Evolutionary conservation across 1,140 invertebrate genomes (phyloP).

Genomic region (Drosophila saltans): DNA sequence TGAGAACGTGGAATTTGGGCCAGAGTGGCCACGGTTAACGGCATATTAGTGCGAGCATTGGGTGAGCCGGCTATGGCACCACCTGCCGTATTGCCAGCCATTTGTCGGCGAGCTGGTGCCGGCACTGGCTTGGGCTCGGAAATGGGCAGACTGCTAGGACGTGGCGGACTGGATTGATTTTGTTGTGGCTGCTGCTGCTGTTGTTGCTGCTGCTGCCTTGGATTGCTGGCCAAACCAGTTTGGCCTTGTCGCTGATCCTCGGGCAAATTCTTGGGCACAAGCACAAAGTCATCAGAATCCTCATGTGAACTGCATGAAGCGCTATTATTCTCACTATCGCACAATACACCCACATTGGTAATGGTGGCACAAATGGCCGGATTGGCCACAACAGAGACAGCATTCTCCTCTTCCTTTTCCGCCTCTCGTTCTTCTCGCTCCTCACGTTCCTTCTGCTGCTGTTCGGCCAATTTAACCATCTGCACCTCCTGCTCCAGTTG

Average conservation of each 20-base stretch:
- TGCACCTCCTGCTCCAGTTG: slow-evolving; percentile 71
- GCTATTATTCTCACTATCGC: slow-evolving; percentile 84
- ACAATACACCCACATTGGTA: slow-evolving; percentile 79
- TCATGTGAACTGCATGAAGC: slow-evolving; percentile 87
- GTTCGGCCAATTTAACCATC: slow-evolving; percentile 66
- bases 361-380: slow-evolving; percentile 81
- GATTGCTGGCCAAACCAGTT: slow-evolving; percentile 23
- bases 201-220: slow-evolving; percentile 26
- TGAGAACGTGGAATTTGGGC: slow-evolving; percentile 89
- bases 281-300: slow-evolving; percentile 91
- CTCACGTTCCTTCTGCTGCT: slow-evolving; percentile 64
- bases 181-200: slow-evolving; percentile 51
- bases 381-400: slow-evolving; percentile 79
- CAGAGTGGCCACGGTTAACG: slow-evolving; percentile 58
- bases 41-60: slow-evolving; percentile 23
- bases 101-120: slow-evolving; percentile 85
- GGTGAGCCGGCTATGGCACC: slow-evolving; percentile 51
- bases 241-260: slow-evolving; percentile 78
- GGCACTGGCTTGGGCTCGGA: slow-evolving; percentile 92
- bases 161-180: slow-evolving; percentile 85
- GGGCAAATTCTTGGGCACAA: slow-evolving; percentile 90
- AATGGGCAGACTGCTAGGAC: slow-evolving; percentile 88
- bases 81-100: slow-evolving; percentile 24
- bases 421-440: slow-evolving; percentile 69
- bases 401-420: slow-evolving; percentile 68